A percentile compares a stretch with the other conserved stretches of the same genome.
phyloP scores from a whole-genome alignment of 2,113 vertebrate genomes.

The Leptocoma aspasia region DNA sequence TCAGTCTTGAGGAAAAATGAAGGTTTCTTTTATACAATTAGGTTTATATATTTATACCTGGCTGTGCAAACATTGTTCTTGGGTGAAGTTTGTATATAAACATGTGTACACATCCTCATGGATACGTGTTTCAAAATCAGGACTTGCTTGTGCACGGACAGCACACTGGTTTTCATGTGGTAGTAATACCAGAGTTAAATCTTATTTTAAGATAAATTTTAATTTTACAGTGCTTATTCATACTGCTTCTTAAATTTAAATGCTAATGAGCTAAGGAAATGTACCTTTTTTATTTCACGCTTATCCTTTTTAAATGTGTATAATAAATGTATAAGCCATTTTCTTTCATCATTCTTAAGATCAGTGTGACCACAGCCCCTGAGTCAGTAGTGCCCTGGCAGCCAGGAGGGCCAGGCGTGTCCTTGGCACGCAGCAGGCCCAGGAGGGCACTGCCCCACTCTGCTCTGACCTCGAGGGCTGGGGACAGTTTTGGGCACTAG shows the following conservation, averaged over 20 bases:
- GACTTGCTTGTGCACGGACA: background rate
- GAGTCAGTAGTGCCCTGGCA: background rate
- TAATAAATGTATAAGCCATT: slow-evolving; percentile 29
- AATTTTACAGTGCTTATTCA: background rate
- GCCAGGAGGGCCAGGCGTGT: background rate
- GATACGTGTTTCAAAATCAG: background rate
- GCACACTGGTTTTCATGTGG: background rate
- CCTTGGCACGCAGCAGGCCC: background rate
- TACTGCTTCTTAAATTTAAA: background rate
- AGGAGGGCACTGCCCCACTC: background rate
- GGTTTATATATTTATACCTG: background rate
- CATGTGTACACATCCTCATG: background rate
- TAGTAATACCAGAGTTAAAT: background rate
- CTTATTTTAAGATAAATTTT: background rate
- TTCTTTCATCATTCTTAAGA: background rate
- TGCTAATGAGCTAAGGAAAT: background rate
- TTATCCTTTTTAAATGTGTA: background rate
- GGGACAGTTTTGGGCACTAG: no score
- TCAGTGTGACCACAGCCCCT: background rate
- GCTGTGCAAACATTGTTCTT: background rate
- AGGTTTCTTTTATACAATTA: background rate
- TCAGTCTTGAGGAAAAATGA: background rate
- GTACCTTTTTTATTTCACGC: background rate
- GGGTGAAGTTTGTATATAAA: background rate
- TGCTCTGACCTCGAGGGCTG: background rate